phyloP scores from a whole-genome alignment of 2,888 invertebrate species.

The Cosmopolites sordidus region DNA sequence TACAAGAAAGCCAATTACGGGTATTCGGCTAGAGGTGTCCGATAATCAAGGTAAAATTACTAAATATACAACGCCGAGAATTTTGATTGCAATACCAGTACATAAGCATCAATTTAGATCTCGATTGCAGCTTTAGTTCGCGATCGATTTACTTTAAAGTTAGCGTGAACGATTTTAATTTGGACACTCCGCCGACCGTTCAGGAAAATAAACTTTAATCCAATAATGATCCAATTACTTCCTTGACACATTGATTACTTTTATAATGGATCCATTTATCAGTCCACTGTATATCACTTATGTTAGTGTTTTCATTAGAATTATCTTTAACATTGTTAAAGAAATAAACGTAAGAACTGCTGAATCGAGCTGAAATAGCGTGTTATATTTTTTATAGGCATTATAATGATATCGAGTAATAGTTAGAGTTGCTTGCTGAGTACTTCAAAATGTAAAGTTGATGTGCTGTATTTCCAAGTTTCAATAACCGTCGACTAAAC shows the following conservation, averaged over 20 bases:
- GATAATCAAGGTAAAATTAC: neutral
- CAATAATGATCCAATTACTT: constrained; percentile 1
- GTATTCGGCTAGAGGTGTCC: neutral
- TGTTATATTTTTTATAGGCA: no score
- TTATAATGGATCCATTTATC: no score
- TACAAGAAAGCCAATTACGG: neutral
- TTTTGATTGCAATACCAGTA: constrained; percentile 9
- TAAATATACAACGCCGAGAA: constrained; percentile 1
- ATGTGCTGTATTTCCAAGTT: no score
- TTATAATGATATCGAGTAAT: no score
- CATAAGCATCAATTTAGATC: constrained; percentile 5
- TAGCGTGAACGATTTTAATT: constrained; percentile 6
- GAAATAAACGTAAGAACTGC: no score
- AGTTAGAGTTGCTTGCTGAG: no score
- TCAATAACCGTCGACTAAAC: no score
- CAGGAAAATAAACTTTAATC: constrained; percentile 4
- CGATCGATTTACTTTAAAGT: constrained; percentile 15
- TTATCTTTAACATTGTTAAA: no score
- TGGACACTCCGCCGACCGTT: constrained; percentile 2
- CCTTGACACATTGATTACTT: neutral
- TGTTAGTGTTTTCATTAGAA: no score
- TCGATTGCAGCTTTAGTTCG: constrained; percentile 7
- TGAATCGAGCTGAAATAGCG: no score
- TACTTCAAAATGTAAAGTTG: no score
- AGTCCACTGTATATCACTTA: no score